Evolutionary conservation across 2,113 vertebrate genomes (phyloP).

Genomic region (Chunga burmeisteri): DNA sequence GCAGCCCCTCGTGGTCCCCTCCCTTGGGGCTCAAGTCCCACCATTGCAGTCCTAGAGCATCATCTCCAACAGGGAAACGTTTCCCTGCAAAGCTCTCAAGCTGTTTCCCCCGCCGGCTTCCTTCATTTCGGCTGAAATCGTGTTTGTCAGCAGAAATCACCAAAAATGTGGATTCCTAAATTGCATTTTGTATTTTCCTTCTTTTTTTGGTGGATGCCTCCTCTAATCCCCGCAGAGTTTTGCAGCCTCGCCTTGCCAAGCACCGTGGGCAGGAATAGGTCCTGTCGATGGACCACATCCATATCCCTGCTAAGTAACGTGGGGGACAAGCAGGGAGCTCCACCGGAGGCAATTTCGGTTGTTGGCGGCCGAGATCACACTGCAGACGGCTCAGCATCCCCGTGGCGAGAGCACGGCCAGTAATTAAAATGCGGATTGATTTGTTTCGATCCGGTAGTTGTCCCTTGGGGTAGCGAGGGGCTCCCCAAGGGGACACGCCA

Average conservation of each 20-base stretch:
- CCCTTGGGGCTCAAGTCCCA: background rate
- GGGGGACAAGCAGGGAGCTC: background rate
- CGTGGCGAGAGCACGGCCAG: background rate
- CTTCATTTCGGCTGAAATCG: accelerated
- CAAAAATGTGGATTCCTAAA: background rate
- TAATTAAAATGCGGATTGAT: slow-evolving; percentile 59
- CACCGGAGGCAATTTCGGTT: background rate
- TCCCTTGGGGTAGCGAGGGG: background rate
- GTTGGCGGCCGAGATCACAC: background rate
- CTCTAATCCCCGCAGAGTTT: background rate
- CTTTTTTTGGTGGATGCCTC: background rate
- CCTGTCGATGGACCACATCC: background rate
- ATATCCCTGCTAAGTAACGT: background rate
- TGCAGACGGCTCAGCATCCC: background rate
- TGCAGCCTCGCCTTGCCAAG: background rate
- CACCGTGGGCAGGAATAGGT: accelerated
- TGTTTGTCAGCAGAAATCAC: background rate
- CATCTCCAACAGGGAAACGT: background rate
- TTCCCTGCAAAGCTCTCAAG: background rate
- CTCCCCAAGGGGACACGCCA: background rate
- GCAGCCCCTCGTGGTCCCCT: accelerated
- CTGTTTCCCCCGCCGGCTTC: background rate
- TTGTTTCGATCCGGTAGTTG: background rate
- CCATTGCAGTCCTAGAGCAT: accelerated
- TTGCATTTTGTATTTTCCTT: background rate